Evolutionary conservation across 2,113 vertebrate species (phyloP).

Genomic region (Pithys albifrons): DNA sequence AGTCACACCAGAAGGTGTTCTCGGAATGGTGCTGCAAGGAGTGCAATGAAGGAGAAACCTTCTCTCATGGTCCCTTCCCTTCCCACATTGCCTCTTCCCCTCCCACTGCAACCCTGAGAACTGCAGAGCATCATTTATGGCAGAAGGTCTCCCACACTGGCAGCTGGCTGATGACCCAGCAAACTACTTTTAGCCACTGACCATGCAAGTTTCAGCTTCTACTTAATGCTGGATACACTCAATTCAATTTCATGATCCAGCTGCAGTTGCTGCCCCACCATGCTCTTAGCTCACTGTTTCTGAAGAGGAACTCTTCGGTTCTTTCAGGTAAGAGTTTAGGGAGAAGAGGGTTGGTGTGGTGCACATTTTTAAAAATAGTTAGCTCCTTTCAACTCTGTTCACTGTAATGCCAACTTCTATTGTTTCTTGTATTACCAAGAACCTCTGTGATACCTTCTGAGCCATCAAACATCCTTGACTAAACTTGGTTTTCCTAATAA

Average conservation of each 20-base stretch:
- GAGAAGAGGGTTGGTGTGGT: not conserved
- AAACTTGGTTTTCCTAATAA: not conserved
- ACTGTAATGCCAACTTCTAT: not conserved
- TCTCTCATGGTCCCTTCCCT: not conserved
- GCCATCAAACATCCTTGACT: not conserved
- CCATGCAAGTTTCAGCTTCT: not conserved
- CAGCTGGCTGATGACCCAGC: not conserved
- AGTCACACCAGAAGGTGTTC: not conserved
- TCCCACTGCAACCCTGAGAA: not conserved
- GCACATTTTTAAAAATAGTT: not conserved
- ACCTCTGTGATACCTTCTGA: not conserved
- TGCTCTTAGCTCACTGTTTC: not conserved
- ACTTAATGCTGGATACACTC: not conserved
- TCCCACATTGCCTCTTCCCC: not conserved
- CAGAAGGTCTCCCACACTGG: not conserved
- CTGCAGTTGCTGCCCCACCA: not conserved
- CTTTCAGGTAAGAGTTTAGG: not conserved
- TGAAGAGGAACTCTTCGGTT: not conserved
- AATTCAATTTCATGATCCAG: not conserved
- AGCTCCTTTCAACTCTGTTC: not conserved
- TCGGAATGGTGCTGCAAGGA: not conserved
- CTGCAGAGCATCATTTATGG: not conserved
- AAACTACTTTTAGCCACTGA: not conserved
- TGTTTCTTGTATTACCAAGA: not conserved
- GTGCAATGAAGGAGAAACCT: not conserved